Evolutionary conservation across 30 jellyfish, hydroid and myxozoan species (phyloP), one percentile per base, ranked within the genome.

Genomic region (Sanderia malayensis): DNA sequence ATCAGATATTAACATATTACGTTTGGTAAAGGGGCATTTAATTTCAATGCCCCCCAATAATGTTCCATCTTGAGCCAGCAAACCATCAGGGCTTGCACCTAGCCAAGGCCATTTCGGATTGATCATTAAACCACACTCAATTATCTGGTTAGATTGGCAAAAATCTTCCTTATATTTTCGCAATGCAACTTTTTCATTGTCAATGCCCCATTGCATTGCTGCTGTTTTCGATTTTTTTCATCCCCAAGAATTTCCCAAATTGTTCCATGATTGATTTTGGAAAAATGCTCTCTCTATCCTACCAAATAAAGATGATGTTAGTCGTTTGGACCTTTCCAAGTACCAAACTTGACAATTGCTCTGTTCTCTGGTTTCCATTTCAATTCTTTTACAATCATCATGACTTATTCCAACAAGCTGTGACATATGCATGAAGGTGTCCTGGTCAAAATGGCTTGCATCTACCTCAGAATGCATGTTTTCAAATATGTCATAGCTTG

Each of bases 141-240:
- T 41, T 41, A 61, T 0, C 73, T 61, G 73, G 21, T 61, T 19
- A 28, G 21, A 20, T 61, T 61, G 18, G 46, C 19, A n/a, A 53
- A 53, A 23, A 4, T 53, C 67, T 7, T 61, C 19, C 31, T 20
- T 27, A 28, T 70, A 70, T n/a, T 57, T 26, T 73, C 31, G 26
- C 37, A 73, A 28, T 26, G 85, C 85, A 53, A 57, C 76, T 33
- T 32, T 73, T 57, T 76, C 82, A 15, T 76, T 76, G 11, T 76
- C 68, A 6, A 41, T 41, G 55, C 55, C 55, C 55, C 55, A 41
- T 15, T 41, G 55, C 15, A 41, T 7, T 41, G 55, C 55, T 41
- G 55, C 55, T 4, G 55, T 41, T 41, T 41, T 41, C 15, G 15
- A 41, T 41, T 41, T 41, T 41, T 15, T 41, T 41, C n/a, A 15